Evolutionary conservation across 64 coral and sea anemone genomes (phyloP), one percentile per base, ranked within the genome.

Genomic region (Stichodactyla mertensii): DNA sequence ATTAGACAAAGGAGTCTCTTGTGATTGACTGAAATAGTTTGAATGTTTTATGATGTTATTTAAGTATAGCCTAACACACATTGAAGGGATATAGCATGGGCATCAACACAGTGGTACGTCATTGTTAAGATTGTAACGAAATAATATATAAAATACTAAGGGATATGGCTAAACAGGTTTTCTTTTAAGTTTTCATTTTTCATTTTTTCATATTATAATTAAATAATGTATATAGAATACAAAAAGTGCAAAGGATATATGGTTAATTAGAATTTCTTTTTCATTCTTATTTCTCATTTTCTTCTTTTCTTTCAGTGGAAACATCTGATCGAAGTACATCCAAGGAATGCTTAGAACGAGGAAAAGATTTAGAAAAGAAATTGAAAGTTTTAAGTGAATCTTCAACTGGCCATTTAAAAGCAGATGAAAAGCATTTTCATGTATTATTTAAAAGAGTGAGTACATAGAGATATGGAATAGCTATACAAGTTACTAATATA

Each of bases 251-350:
- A 61, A 61, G 18, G 5, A 10, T 0, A 9, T 13, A 74, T 28
- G 0, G 12, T 13, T 74, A 4, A 4, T 74, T 10, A 1, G 12
- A 74, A 9, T 13, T 74, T 74, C 12, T 27, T 27, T 27, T 31
- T 19, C 16, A 69, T 31, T 23, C 69, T 27, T 74, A 9, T 74
- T 10, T 31, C 4, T 16, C 5, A 36, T 74, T 74, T 74, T 22
- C 19, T 67, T 67, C 19, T 23, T 74, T 31, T 26, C 6, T 12
- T 74, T 74, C 24, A 91, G 90, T 91, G 90, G 90, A 91, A 71
- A 87, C 90, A 13, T 87, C 64, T 57, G 90, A 91, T 71, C 80
- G 90, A 87, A 91, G 90, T 62, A 91, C 90, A 56, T 82, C 90
- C 26, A 87, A 80, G 54, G 90, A 86, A 81, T 91, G 86, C 80